Conservation (phyloP, 1,140 invertebrate genomes). For the Trypoxylus dichotomus region DNA sequence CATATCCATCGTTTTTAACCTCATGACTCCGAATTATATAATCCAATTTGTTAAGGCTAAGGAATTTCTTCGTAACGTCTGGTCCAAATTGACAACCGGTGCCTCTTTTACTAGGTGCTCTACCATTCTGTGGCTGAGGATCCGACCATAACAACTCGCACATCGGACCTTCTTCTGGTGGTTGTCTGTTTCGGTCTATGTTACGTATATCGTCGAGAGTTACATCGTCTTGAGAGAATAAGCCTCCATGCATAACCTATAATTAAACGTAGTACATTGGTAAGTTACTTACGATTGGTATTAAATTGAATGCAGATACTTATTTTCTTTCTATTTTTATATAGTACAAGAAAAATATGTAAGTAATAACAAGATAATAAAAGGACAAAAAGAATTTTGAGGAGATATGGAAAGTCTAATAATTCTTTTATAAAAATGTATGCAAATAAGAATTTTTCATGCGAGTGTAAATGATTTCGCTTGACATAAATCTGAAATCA, state of each 20-base stretch:
- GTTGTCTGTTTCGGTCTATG: conserved; percentile 90
- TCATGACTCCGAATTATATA: conserved; percentile 97
- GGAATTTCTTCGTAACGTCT: conserved; percentile 90
- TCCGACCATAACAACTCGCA: conserved; percentile 98
- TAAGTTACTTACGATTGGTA: too few relatives aligned
- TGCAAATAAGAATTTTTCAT: too few relatives aligned
- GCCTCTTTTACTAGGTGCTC: conserved; percentile 92
- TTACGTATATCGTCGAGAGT: conserved; percentile 88
- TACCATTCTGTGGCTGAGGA: conserved; percentile 85
- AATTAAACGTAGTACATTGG: conserved; percentile 21
- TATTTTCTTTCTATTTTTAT: too few relatives aligned
- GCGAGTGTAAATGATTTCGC: too few relatives aligned
- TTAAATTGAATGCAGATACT: too few relatives aligned
- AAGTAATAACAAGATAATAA: too few relatives aligned
- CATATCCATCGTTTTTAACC: conserved; percentile 96
- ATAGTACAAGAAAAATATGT: too few relatives aligned
- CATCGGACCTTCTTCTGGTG: conserved; percentile 96
- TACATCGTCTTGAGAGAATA: conserved; percentile 88
- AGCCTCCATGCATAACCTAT: conserved; percentile 90
- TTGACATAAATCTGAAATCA: too few relatives aligned
- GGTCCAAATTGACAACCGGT: conserved; percentile 99
- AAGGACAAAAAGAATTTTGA: too few relatives aligned
- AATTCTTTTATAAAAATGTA: too few relatives aligned
- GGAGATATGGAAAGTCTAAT: too few relatives aligned
- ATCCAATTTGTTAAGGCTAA: conserved; percentile 82